Percentiles rank a stretch among this genome's conserved stretches.
Conservation (phyloP, 2,888 invertebrate species). For the Drosophila lacicola region DNA sequence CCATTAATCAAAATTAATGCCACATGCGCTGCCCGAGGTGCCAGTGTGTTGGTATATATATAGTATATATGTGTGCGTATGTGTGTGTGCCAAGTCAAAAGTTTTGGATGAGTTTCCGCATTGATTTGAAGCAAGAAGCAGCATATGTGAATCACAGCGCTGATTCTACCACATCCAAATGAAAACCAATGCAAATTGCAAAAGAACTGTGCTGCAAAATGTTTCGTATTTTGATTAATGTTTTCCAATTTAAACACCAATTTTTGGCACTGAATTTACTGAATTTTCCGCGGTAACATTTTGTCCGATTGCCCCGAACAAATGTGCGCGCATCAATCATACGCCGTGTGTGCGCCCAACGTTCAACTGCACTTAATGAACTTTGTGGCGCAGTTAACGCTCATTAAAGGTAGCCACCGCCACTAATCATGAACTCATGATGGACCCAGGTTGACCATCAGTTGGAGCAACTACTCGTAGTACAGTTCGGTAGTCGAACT, state of each 20-base stretch:
- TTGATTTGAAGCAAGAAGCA: conserved; percentile 44
- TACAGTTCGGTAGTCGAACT: conserved; percentile 74
- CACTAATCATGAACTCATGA: conserved; percentile 67
- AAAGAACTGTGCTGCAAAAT: conserved; percentile 44
- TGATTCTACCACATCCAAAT: conserved; percentile 40
- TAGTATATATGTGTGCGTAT: conserved; percentile 5
- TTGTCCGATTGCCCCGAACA: conserved; percentile 38
- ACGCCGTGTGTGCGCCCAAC: conserved; percentile 54
- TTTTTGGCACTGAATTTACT: conserved; percentile 63
- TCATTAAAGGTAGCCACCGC: conserved; percentile 75
- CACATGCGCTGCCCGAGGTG: conserved; percentile 70
- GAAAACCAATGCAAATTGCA: conserved; percentile 59
- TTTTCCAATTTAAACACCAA: conserved; percentile 68
- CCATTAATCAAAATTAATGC: conserved; percentile 84
- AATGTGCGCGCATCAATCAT: conserved; percentile 72
- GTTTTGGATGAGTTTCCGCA: conserved; percentile 69
- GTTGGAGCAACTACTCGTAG: conserved; percentile 46
- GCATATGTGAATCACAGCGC: conserved; percentile 12
- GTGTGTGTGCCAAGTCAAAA: conserved; percentile 23
- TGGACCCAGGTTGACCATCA: conserved; percentile 32
- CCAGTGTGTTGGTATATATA: background rate
- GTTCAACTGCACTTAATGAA: conserved; percentile 73
- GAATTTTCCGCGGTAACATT: conserved; percentile 57
- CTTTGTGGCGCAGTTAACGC: conserved; percentile 78
- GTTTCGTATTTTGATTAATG: conserved; percentile 67